Evolutionary conservation across 2,888 invertebrate genomes (phyloP).

Genomic region (Crioceris asparagi): DNA sequence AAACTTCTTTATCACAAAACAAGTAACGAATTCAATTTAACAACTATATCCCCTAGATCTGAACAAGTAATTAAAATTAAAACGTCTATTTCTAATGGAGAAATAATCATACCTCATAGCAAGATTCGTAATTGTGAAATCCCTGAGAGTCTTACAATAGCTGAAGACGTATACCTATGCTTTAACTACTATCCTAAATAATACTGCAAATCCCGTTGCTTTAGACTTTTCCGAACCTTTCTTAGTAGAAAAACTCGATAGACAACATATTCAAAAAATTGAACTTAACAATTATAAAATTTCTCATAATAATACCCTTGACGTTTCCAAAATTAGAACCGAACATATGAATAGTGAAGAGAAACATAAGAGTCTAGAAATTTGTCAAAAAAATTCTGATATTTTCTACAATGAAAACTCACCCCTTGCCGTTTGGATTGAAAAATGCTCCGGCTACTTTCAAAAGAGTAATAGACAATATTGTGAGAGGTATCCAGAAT

Average conservation of each 20-base stretch:
- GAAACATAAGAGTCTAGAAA: not conserved
- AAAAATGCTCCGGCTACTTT: constrained; percentile 22
- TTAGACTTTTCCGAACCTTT: not conserved
- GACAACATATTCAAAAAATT: not conserved
- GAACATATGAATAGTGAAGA: constrained; percentile 5
- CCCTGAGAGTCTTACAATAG: constrained; percentile 6
- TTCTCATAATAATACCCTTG: not conserved
- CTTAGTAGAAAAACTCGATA: constrained; percentile 1
- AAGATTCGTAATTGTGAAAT: constrained; percentile 7
- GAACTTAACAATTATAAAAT: not conserved
- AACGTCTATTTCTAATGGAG: not conserved
- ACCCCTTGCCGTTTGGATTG: constrained; percentile 20
- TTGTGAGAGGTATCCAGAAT: constrained; percentile 17
- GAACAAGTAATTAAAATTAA: constrained; percentile 10
- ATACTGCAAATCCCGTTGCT: not conserved
- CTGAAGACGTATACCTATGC: constrained; percentile 2
- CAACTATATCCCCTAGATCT: too few relatives aligned
- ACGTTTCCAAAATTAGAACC: constrained; percentile 1
- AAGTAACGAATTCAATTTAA: too few relatives aligned
- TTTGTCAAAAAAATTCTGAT: not conserved
- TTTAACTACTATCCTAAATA: not conserved
- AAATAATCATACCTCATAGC: constrained; percentile 3
- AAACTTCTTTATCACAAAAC: too few relatives aligned
- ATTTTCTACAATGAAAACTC: constrained; percentile 1
- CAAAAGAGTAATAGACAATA: constrained; percentile 19